Conservation (phyloP, 2,888 invertebrate genomes). For the Phorcus lineatus region DNA sequence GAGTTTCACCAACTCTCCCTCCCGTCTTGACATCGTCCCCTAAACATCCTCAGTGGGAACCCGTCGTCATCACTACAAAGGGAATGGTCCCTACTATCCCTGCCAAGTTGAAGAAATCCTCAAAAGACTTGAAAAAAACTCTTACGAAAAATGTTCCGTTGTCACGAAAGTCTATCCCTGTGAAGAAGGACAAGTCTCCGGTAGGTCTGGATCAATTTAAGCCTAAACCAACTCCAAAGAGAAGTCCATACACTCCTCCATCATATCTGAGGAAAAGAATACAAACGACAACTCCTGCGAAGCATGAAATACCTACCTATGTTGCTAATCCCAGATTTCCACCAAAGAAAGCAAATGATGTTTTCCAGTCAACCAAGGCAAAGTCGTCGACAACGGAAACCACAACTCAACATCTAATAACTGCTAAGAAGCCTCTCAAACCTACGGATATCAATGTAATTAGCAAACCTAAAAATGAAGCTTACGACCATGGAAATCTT, state of each 20-base stretch:
- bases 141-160: background rate
- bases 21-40: conserved; percentile 3
- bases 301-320: background rate
- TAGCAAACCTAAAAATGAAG: background rate
- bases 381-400: background rate
- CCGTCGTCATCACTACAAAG: background rate
- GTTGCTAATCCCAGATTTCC: background rate
- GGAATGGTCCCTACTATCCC: background rate
- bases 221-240: background rate
- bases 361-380: background rate
- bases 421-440: background rate
- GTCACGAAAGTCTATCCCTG: background rate
- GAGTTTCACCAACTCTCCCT: background rate
- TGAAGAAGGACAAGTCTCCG: background rate
- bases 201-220: background rate
- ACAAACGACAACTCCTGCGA: background rate
- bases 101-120: background rate
- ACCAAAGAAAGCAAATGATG: background rate
- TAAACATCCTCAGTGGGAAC: background rate
- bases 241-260: conserved; percentile 14
- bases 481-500: background rate
- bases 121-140: background rate
- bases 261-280: background rate
- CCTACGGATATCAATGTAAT: background rate
- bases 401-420: background rate